Conservation (phyloP, 2,888 invertebrate species). For the Thera obeliscata region DNA sequence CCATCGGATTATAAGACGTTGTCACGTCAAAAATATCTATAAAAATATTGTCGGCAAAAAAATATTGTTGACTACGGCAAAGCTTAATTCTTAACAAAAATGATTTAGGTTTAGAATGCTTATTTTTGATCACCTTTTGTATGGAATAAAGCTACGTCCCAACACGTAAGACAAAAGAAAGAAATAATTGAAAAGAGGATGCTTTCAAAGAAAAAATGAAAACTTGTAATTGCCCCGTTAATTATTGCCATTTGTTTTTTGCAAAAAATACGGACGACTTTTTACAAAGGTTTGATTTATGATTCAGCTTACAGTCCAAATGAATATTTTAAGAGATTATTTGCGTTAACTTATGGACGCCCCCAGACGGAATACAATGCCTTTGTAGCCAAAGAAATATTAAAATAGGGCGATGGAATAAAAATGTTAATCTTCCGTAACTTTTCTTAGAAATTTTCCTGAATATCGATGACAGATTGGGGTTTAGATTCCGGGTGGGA, state of each 20-base stretch:
- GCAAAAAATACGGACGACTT: neutral
- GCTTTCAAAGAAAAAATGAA: neutral
- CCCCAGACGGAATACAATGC: conserved; percentile 1
- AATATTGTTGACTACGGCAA: too few species aligned
- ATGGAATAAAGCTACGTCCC: too few species aligned
- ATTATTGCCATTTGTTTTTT: conserved; percentile 1
- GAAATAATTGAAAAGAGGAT: too few species aligned
- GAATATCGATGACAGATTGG: conserved; percentile 19
- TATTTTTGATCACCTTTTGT: too few species aligned
- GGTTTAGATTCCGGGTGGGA: neutral
- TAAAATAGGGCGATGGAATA: conserved; percentile 15
- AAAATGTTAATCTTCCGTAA: conserved; percentile 20
- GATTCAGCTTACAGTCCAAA: neutral
- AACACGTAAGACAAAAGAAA: too few species aligned
- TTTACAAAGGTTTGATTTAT: neutral
- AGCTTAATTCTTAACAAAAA: too few species aligned
- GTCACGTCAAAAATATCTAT: too few species aligned
- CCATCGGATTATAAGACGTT: too few species aligned
- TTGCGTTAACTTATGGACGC: conserved; percentile 4
- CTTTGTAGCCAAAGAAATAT: conserved; percentile 14
- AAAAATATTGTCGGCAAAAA: too few species aligned
- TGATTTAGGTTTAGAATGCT: too few species aligned
- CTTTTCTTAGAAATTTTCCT: conserved; percentile 18
- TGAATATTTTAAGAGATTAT: conserved; percentile 4
- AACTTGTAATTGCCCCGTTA: neutral